Evolutionary conservation across 1,140 invertebrate genomes (phyloP), one percentile per base, ranked within the genome.

Genomic region (Brachionus manjavacas): DNA sequence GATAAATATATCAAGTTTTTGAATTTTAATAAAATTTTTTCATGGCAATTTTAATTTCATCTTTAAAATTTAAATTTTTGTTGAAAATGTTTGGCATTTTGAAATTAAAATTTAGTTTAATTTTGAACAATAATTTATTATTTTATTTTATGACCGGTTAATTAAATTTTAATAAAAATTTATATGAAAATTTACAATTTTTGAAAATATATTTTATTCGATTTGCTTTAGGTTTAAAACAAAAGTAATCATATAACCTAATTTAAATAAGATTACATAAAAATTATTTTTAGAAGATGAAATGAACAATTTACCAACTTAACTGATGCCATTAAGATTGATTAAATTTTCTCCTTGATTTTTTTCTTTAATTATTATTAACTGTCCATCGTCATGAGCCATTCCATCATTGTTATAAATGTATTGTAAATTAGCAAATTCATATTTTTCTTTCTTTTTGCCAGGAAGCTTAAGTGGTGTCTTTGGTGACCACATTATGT

Each of bases 391-490:
- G n/a, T 72, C 68, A 41, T 43, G 68, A 16, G 28, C 66, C n/a
- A 68, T 68, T 31, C 68, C 68, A 16, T 72, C 68, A 72, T 72
- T 72, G 31, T 35, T 20, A 16, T 72, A 72, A 28, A 72, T 72
- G 9, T 72, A 72, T 9, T 72, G 68, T 12, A 76, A 23, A 46
- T 49, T 76, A 12, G n/a, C 23, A 49, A 76, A 76, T 28, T 76
- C 72, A 49, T 76, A 49, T 28, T 76, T 76, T 76, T 76, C 49
- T 20, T 35, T 43, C 25, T 81, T 81, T 68, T 81, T 81, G 0
- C 79, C 79, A 7, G 79, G 79, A 14, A 81, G 64, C 20, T 64
- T 49, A 3, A 72, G 68, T 78, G 83, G 43, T 43, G 25, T 85
- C 55, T 64, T 60, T 25, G 68, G 68, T 12, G 78, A 49, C 79